These are phyloP conservation scores for Asteroscopus sphinx DNA, from an alignment of 2,888 invertebrate genomes.

Conservation along the genomic window DNA sequence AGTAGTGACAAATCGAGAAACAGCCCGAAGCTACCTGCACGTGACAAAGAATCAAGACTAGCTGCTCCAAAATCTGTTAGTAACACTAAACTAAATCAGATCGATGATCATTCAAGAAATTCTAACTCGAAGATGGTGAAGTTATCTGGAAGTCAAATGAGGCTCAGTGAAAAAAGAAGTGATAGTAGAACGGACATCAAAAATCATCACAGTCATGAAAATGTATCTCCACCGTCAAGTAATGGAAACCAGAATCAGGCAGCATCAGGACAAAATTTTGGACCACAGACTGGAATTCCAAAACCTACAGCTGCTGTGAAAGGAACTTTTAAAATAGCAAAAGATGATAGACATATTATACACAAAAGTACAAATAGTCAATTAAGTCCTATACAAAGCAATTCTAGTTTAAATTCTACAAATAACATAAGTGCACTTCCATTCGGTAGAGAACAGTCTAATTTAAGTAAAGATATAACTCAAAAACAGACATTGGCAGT, in stretches of 20 bases:
- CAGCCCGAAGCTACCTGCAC: slow-evolving; percentile 82
- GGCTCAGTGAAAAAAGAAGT: slow-evolving; percentile 77
- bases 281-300: slow-evolving; percentile 92
- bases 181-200: slow-evolving; percentile 70
- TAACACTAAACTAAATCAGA: slow-evolving; percentile 85
- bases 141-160: slow-evolving; percentile 83
- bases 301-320: slow-evolving; percentile 98
- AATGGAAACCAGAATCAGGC: slow-evolving; percentile 68
- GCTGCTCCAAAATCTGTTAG: slow-evolving; percentile 88
- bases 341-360: slow-evolving; percentile 88
- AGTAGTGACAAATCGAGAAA: slow-evolving; percentile 83
- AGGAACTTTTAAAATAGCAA: slow-evolving; percentile 94
- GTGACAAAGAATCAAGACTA: slow-evolving; percentile 87
- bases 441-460: slow-evolving; percentile 87
- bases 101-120: slow-evolving; percentile 81
- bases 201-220: slow-evolving; percentile 70
- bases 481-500: slow-evolving; percentile 91
- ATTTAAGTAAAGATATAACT: slow-evolving; percentile 84
- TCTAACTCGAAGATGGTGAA: slow-evolving; percentile 86
- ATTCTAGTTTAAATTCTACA: slow-evolving; percentile 89
- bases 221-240: slow-evolving; percentile 60
- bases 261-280: slow-evolving; percentile 83
- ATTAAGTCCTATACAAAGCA: slow-evolving; percentile 89
- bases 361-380: slow-evolving; percentile 89
- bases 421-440: slow-evolving; percentile 85